Evolutionary conservation across 2,113 vertebrate species (phyloP), one percentile per base, ranked within the genome.

Genomic region (Limnothrissa miodon): DNA sequence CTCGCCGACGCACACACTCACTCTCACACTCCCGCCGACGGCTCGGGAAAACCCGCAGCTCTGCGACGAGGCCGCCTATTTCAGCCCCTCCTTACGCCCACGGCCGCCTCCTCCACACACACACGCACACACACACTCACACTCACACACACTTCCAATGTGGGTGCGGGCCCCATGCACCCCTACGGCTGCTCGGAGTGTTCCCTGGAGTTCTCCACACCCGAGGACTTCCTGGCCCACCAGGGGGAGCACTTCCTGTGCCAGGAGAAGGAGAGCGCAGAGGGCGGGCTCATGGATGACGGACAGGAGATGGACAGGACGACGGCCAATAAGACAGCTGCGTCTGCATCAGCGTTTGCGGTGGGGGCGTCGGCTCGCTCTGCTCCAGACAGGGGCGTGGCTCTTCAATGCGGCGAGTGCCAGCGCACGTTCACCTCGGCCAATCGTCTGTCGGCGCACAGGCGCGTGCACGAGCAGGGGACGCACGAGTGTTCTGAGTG

Each of bases 101-200:
- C 81, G 66, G 86, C 83, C 13, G 82, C 81, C 17, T 6, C 42
- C 42, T n/a, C n/a, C n/a, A n/a, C n/a, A n/a, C n/a, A n/a, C n/a
- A 42, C 42, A 42, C 42, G 6, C 42, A 42, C 42, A 6, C 42
- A 42, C 42, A 42, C 42, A 42, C 42, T 4, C 42, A 42, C 42
- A 4, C 42, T 6, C 6, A 6, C 42, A 42, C 42, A 42, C 42
- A 42, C 42, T 42, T 6, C 42, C 42, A 42, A 42, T 6, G n/a
- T n/a, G n/a, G n/a, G n/a, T n/a, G 70, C 85, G 42, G 80, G 2
- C 87, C 42, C 94, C 85, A 93, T 96, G 90, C 95, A 97, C 82
- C 96, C 96, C 0, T 97, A 98, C 0, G 96, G 96, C 85, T 97
- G 96, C 90, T 96, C 97, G 0, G 97, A 98, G 89, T 98, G 97